Evolutionary conservation across 2,888 invertebrate genomes (phyloP), one percentile per base, ranked within the genome.

Genomic region (Sesia bembeciformis): DNA sequence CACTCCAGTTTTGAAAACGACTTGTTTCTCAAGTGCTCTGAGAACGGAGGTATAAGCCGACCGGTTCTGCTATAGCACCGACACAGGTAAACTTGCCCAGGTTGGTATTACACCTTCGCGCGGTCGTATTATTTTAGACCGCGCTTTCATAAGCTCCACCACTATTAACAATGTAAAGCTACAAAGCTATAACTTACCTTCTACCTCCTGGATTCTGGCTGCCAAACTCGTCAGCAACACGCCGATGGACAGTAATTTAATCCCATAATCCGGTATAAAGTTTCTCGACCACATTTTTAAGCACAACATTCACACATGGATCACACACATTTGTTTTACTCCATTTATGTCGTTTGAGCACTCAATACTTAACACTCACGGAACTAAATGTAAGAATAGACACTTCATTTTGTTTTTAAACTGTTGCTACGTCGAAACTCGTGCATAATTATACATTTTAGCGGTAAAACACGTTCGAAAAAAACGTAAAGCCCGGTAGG

Each of bases 271-370:
- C 91, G 91, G 91, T 89, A 84, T 90, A 90, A 90, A 90, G 91
- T 92, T 91, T 87, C 91, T 91, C 90, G 92, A 92, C 92, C 92
- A 91, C 92, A 92, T 92, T 91, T 91, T 92, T 86, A 75, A 82
- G 76, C 90, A 90, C 87, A 87, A 90, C 90, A 90, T 86, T 85
- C 84, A 90, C 90, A 88, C 86, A 88, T 85, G 87, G 84, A 87
- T 80, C 85, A 84, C 87, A 89, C 88, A 88, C 90, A 89, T 89
- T 89, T 87, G 87, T 87, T 88, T 86, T 82, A 84, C 84, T 81
- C 81, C 82, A 81, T 78, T 76, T 80, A 73, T 81, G 81, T 84
- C 73, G 84, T 79, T 81, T 77, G 62, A 77, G 65, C 87, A 87
- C 88, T 69, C 70, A 76, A 81, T 75, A 65, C 76, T 78, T 67